These are phyloP conservation scores for Diabrotica undecimpunctata DNA, from an alignment of 1,140 invertebrate species.

Conservation along the genomic window DNA sequence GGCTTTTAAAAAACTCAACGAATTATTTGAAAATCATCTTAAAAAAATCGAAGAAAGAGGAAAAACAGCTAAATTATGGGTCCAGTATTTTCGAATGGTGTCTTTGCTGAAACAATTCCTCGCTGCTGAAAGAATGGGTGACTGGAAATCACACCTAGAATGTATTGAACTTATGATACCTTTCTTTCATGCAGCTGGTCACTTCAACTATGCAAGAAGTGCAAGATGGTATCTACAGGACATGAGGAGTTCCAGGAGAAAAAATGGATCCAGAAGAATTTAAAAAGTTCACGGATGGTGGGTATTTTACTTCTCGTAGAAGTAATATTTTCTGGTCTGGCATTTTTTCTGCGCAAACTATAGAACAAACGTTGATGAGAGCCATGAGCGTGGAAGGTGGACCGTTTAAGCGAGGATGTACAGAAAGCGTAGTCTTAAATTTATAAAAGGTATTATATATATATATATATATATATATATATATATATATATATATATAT, in stretches of 20 bases:
- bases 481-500: too few species aligned
- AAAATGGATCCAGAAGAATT: conserved; percentile 21
- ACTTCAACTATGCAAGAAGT: conserved; percentile 50
- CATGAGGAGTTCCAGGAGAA: conserved; percentile 41
- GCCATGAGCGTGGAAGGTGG: conserved; percentile 39
- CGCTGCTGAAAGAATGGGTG: conserved; percentile 36
- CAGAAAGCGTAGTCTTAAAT: conserved; percentile 25
- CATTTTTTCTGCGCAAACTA: conserved; percentile 46
- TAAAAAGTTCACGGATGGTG: conserved; percentile 15
- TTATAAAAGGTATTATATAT: conserved; percentile 20
- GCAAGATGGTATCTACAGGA: conserved; percentile 48
- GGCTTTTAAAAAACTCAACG: not conserved
- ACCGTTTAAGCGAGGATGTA: conserved; percentile 30
- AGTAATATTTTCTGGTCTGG: conserved; percentile 46
- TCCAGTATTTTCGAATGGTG: conserved; percentile 41
- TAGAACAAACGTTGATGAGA: conserved; percentile 47
- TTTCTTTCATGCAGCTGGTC: conserved; percentile 48
- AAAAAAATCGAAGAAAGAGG: conserved; percentile 22
- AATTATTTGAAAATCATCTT: conserved; percentile 16
- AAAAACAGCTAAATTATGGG: conserved; percentile 39
- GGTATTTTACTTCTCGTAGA: conserved; percentile 43
- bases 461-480: too few species aligned
- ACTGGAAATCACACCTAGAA: conserved; percentile 43
- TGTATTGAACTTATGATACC: conserved; percentile 45
- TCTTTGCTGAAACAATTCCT: conserved; percentile 38